These are phyloP conservation scores for silkworm (Bombyx mori) DNA, from an alignment of 1,140 invertebrate genomes.

Conservation along the genomic window ASM3026992v2 NC_085111.1:7480001-7480500, in stretches of 20 bases:
- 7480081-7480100: no score
- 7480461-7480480: conserved; percentile 74
- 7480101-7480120: no score
- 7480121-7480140: no score
- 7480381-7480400: conserved; percentile 72
- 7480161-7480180: no score
- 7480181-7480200: no score
- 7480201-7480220: conserved; percentile 33
- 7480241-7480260: conserved; percentile 65
- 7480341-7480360: conserved; percentile 76
- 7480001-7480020: no score
- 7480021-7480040: no score
- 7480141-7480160: no score
- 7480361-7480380: conserved; percentile 74
- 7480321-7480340: conserved; percentile 60
- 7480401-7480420: conserved; percentile 75
- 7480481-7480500: conserved; percentile 78
- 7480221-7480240: conserved; percentile 65
- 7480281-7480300: conserved; percentile 65
- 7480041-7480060: no score
- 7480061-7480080: no score
- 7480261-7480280: conserved; percentile 60
- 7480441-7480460: conserved; percentile 69
- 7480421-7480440: conserved; percentile 57
- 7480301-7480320: conserved; percentile 49